Evolutionary conservation across 1,140 invertebrate species (phyloP).

Genomic region (Bombus waltoni): DNA sequence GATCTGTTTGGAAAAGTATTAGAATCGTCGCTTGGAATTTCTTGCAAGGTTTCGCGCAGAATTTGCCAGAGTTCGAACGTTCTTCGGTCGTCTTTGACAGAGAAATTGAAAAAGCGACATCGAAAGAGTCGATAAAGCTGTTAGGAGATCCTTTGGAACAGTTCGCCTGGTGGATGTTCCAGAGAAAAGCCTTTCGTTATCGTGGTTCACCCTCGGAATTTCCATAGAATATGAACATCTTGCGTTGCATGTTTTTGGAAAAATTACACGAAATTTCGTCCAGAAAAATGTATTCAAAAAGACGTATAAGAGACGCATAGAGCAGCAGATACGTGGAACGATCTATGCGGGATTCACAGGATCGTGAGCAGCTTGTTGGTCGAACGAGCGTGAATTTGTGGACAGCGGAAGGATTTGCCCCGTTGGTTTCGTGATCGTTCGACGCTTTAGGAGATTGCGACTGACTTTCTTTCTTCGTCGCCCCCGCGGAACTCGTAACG

Average conservation of each 20-base stretch:
- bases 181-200: background rate
- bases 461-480: conserved; percentile 1
- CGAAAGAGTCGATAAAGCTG: too few relatives aligned
- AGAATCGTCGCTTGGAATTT: too few relatives aligned
- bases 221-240: background rate
- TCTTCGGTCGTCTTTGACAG: too few relatives aligned
- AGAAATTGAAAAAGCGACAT: too few relatives aligned
- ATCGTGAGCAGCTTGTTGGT: background rate
- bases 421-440: background rate
- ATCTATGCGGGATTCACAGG: background rate
- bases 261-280: background rate
- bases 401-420: background rate
- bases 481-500: conserved; percentile 44
- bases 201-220: background rate
- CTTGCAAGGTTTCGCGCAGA: too few relatives aligned
- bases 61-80: too few relatives aligned
- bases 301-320: background rate
- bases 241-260: accelerated
- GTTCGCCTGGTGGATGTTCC: accelerated
- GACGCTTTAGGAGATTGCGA: background rate
- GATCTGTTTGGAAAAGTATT: too few relatives aligned
- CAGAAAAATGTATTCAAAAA: background rate
- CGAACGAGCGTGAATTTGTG: conserved; percentile 6
- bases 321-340: background rate
- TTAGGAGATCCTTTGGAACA: too few relatives aligned